Evolutionary conservation across 2,888 invertebrate species (phyloP).

Genomic region (Oscheius sp.): DNA sequence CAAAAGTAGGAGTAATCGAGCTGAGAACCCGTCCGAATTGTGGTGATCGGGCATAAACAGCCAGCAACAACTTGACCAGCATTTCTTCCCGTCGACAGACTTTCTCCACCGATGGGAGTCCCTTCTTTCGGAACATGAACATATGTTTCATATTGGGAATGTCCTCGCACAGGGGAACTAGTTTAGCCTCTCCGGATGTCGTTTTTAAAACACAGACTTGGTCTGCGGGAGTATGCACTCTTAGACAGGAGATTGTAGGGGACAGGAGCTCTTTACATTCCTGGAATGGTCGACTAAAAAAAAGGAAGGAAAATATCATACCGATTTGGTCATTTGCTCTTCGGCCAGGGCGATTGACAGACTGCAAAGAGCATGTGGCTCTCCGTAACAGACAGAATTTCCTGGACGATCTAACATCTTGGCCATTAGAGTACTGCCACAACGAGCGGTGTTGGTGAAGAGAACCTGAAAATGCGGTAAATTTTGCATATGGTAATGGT

Average conservation of each 20-base stretch:
- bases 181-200: constrained; percentile 35
- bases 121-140: constrained; percentile 43
- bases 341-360: constrained; percentile 29
- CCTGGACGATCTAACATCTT: constrained; percentile 39
- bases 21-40: constrained; percentile 8
- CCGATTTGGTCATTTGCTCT: not conserved
- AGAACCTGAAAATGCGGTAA: constrained; percentile 36
- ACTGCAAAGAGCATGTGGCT: constrained; percentile 32
- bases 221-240: constrained; percentile 32
- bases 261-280: constrained; percentile 18
- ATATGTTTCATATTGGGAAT: constrained; percentile 38
- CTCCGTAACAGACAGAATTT: constrained; percentile 34
- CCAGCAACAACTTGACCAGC: not conserved
- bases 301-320: not conserved
- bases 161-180: constrained; percentile 25
- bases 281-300: not conserved
- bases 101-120: constrained; percentile 31
- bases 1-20: not conserved
- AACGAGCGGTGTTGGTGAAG: constrained; percentile 43
- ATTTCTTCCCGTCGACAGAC: constrained; percentile 26
- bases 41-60: constrained; percentile 1
- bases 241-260: constrained; percentile 32
- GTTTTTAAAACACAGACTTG: constrained; percentile 42
- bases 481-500: no score
- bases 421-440: constrained; percentile 41